phyloP scores from a whole-genome alignment of 2,888 invertebrate genomes.

The Polyommatus iphigenia region DNA sequence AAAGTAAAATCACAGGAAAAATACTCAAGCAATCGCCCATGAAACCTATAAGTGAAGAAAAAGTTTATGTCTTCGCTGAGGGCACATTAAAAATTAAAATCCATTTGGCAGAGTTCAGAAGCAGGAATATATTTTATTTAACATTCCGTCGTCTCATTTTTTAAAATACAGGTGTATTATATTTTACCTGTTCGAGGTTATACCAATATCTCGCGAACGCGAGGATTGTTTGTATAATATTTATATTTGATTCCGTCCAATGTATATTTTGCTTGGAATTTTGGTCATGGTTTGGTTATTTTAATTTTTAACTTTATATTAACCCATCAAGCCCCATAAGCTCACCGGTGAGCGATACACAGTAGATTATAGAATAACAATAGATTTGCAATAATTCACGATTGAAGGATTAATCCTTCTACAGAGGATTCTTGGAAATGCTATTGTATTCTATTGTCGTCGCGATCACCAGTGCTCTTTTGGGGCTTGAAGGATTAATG shows the following conservation, averaged over 20 bases:
- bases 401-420: too few relatives aligned
- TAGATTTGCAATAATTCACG: too few relatives aligned
- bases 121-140: constrained; percentile 13
- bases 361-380: too few relatives aligned
- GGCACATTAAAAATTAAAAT: constrained; percentile 27
- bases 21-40: constrained; percentile 4
- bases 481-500: too few relatives aligned
- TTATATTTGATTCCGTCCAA: not conserved
- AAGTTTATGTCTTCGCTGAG: constrained; percentile 21
- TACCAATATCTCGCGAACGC: not conserved
- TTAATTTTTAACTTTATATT: not conserved
- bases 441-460: too few relatives aligned
- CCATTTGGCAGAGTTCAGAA: constrained; percentile 28
- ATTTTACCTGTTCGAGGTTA: constrained; percentile 7
- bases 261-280: not conserved
- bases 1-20: not conserved
- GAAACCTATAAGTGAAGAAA: constrained; percentile 22
- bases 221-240: not conserved
- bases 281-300: not conserved
- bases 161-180: constrained; percentile 12
- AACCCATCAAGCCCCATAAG: too few relatives aligned
- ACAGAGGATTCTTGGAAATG: too few relatives aligned
- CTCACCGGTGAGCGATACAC: too few relatives aligned
- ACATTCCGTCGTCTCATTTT: constrained; percentile 13
- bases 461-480: too few relatives aligned